Evolutionary conservation across 1,140 invertebrate species (phyloP), one percentile per base, ranked within the genome.

Genomic region (Pogonomyrmex barbatus): DNA sequence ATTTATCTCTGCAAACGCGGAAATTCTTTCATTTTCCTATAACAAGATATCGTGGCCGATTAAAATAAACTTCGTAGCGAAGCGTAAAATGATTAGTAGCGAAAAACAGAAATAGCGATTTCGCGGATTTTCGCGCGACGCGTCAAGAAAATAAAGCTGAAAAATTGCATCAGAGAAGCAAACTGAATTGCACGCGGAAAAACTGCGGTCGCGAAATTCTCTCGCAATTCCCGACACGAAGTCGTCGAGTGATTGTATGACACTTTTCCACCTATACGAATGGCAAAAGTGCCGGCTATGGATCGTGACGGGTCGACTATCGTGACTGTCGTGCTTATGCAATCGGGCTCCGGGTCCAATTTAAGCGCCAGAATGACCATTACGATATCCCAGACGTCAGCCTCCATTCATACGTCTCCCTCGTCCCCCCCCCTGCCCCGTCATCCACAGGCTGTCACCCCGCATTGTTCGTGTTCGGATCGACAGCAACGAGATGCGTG

Each of bases 401-500:
- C 33, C 33, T 70, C 76, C 75, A 88, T 88, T 88, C 87, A 87
- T 67, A 45, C 30, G 50, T 30, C 47, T 47, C 54, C 12, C 24
- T 24, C 24, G 24, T 24, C 33, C 6, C n/a, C n/a, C 8, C 24
- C 50, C 50, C 33, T 47, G 82, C 62, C 56, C 70, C 81, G 73
- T 88, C 86, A 88, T 71, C 56, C 42, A 9, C 87, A 88, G 67
- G 33, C 60, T n/a, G 30, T 12, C 42, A 30, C n/a, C 47, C 12
- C 45, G 65, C 79, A 87, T 89, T 87, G 87, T 88, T 50, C 33
- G 54, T 67, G 65, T 70, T 58, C 52, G 60, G 42, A 71, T 84
- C 86, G 85, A 75, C 87, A 52, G 60, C 17, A 68, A 81, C 75
- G 86, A 87, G 78, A 67, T 52, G 68, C 45, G 82, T 54, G 50